Evolutionary conservation across 2,797 vertebrate species (phyloP), one percentile per base, ranked within the genome.

Genomic region (Carapus acus): DNA sequence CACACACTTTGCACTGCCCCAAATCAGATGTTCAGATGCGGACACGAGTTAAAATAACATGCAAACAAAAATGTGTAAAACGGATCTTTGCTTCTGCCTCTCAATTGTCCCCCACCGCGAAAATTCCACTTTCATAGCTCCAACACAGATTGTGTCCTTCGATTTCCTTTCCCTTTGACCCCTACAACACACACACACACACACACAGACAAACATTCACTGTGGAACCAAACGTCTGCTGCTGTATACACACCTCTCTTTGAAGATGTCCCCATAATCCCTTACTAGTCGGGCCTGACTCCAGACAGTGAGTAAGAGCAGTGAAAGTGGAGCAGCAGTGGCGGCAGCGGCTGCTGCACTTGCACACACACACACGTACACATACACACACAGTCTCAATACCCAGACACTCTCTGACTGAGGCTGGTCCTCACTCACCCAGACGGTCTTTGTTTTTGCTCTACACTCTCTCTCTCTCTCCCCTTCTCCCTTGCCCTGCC

Each of bases 191-290:
- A 36, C 46, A 38, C 42, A 51, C 40, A 52, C n/a, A 48, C 21
- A 37, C 16, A 54, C 43, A 51, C 9, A 9, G 2, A 8, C n/a
- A 60, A 52, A 61, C 42, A 13, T n/a, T 62, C 50, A 18, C 37
- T 14, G 40, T 58, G 12, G 33, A n/a, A n/a, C n/a, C n/a, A 60
- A 52, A 61, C 42, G 13, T n/a, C 62, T 49, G 18, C 37, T 14
- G 40, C 55, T 9, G 33, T 23, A 58, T 69, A 78, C 77, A 33
- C 63, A 84, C 82, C 79, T 78, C 74, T 74, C 58, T 82, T 78
- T 52, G 71, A 79, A 76, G 76, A 81, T 15, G 68, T 76, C 61
- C 77, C 79, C 76, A 82, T 82, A 40, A 47, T 62, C 58, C 66
- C 69, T 59, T 65, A 54, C 62, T 65, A 58, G 69, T 65, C 67